Conservation (phyloP, 2,113 vertebrate species). For the Catharus fuscescens region DNA sequence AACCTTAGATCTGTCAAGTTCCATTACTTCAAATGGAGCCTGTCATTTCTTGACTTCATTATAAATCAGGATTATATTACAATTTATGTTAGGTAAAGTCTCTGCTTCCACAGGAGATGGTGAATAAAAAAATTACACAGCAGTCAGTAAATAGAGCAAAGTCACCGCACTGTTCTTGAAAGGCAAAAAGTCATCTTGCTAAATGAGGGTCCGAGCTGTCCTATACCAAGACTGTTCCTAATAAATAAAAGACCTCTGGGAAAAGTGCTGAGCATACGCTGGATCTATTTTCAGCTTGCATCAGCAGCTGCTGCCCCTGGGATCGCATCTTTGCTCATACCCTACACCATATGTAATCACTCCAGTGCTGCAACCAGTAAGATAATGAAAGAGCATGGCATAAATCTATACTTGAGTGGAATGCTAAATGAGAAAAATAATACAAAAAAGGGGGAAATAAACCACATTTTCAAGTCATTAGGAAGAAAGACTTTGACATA, state of each 20-base stretch:
- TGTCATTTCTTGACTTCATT: constrained; percentile 77
- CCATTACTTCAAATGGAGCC: constrained; percentile 77
- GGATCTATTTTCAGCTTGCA: constrained; percentile 97
- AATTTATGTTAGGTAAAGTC: constrained; percentile 75
- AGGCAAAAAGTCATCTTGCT: constrained; percentile 83
- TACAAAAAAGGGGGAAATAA: constrained; percentile 81
- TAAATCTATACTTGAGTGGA: constrained; percentile 82
- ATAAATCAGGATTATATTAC: constrained; percentile 77
- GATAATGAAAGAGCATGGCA: constrained; percentile 87
- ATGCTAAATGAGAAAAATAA: constrained; percentile 85
- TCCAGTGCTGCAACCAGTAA: constrained; percentile 85
- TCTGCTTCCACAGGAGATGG: constrained; percentile 56
- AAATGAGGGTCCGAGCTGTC: constrained; percentile 81
- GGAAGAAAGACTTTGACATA: constrained; percentile 84
- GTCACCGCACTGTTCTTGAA: constrained; percentile 75
- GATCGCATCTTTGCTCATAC: constrained; percentile 87
- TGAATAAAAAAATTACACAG: constrained; percentile 78
- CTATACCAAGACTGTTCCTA: constrained; percentile 80
- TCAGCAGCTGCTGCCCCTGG: constrained; percentile 95
- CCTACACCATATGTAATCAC: constrained; percentile 93
- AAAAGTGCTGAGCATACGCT: constrained; percentile 91
- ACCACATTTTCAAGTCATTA: constrained; percentile 87
- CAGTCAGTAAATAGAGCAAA: constrained; percentile 81
- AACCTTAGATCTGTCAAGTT: constrained; percentile 79
- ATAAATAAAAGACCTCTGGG: constrained; percentile 90